These are phyloP conservation scores for Sebastes kiyomatsui DNA, from an alignment of 2,797 vertebrate genomes.

Conservation along the genomic window DNA sequence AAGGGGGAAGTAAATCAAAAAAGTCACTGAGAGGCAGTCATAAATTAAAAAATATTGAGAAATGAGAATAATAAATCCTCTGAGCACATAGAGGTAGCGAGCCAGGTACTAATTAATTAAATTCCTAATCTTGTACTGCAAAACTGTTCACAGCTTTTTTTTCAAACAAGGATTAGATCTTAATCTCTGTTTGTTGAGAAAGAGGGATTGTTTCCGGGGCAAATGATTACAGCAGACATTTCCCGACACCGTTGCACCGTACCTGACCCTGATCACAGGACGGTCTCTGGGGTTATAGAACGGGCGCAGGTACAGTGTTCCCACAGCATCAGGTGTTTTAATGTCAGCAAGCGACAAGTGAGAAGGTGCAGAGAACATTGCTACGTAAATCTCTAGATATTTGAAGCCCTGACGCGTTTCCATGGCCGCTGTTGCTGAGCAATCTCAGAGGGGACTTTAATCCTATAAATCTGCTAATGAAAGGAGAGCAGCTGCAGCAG, in stretches of 20 bases:
- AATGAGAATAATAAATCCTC: not conserved
- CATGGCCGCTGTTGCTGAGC: slow-evolving; percentile 58
- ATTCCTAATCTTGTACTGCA: not conserved
- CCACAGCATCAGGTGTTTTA: slow-evolving; percentile 6
- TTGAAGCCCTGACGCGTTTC: slow-evolving; percentile 27
- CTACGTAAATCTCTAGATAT: slow-evolving; percentile 31
- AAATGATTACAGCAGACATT: slow-evolving; percentile 5
- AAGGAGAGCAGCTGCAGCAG: slow-evolving; percentile 30
- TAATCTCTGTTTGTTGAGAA: slow-evolving; percentile 29
- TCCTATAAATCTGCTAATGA: slow-evolving; percentile 29
- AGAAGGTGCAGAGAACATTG: not conserved
- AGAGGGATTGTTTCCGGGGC: slow-evolving; percentile 3
- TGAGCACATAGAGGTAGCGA: not conserved
- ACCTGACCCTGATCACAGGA: not conserved
- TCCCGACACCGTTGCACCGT: not conserved
- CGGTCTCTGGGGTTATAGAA: not conserved
- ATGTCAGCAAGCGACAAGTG: not conserved
- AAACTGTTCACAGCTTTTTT: slow-evolving; percentile 5
- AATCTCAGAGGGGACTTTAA: slow-evolving; percentile 10
- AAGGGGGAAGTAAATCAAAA: not conserved
- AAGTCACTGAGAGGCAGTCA: not conserved
- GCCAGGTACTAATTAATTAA: not conserved
- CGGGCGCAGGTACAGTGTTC: not conserved
- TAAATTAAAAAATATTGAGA: not conserved
- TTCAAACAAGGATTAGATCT: slow-evolving; percentile 23